Base-by-base conservation (phyloP, 1,140 invertebrate species). In the Mercenaria mercenaria region DNA sequence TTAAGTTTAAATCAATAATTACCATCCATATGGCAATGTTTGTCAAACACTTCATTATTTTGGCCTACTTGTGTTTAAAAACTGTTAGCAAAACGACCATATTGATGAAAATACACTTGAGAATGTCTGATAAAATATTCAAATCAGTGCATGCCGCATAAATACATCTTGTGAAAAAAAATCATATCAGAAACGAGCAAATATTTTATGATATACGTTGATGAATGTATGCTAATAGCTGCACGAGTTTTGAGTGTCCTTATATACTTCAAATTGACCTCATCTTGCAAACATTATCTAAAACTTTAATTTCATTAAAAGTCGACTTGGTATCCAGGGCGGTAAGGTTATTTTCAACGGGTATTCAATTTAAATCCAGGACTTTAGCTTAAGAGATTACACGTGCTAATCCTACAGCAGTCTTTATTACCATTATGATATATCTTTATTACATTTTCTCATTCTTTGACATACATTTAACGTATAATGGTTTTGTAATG, bases 21-120 rank as follows among this genome's bases (percentile, higher is more conserved):
- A 34, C 23, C 15, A 18, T 79, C 76, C 47, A 56, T 79, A 50
- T 79, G 32, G 6, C 15, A 52, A n/a, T 56, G 76, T 79, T 79
- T 79, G 50, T 52, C 23, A 34, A 56, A n/a, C 76, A 79, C 76
- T 79, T 56, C 34, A 79, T 52, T 8, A 29, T 23, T 50, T 37
- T 50, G 34, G 6, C 47, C 29, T 37, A 37, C 43, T 39, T 56
- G 43, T 56, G 47, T 50, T 52, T 32, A 79, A 79, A 47, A 47
- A 37, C 29, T 29, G 76, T 37, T 79, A 79, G 32, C 76, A 56
- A 37, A 52, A 52, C 56, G 20, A 79, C 34, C 50, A 56, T 52
- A 56, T 34, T 79, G 47, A 79, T 79, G 47, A 52, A 76, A 47
- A 29, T 18, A 32, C 67, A 39, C 47, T 56, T 37, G 32, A 52